phyloP scores from a whole-genome alignment of 2,113 vertebrate genomes.

The Notiomystis cincta region DNA sequence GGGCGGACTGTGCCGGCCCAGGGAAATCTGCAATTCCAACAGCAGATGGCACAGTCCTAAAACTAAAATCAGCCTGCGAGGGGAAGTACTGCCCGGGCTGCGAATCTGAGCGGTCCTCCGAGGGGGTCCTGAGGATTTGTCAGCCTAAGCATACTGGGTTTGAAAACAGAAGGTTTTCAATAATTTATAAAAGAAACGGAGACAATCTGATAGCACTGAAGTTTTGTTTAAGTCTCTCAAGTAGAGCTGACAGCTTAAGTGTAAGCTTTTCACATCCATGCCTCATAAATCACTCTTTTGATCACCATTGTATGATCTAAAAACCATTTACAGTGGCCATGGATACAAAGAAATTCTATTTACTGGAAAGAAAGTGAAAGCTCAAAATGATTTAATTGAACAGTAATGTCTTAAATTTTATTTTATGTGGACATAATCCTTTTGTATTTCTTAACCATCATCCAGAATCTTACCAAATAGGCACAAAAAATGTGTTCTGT shows the following conservation, averaged over 20 bases:
- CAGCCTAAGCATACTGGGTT: neutral
- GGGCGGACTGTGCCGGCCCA: neutral
- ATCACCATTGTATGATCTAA: neutral
- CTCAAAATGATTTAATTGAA: neutral
- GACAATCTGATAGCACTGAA: neutral
- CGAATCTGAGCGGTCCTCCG: neutral
- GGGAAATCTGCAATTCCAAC: conserved; percentile 35
- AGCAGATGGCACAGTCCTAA: conserved; percentile 68
- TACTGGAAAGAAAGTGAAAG: neutral
- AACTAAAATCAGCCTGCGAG: neutral
- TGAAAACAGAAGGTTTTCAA: neutral
- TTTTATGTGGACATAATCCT: neutral
- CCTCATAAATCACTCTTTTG: neutral
- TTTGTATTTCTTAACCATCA: neutral
- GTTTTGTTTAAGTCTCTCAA: neutral
- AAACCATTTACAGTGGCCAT: neutral
- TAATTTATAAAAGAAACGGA: neutral
- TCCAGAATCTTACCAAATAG: neutral
- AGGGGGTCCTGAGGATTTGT: neutral
- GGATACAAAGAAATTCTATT: neutral
- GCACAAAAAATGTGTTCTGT: neutral
- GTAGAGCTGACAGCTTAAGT: neutral
- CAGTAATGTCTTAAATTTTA: neutral
- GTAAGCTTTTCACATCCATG: neutral
- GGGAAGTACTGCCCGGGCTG: neutral